Conservation (phyloP, 2,797 vertebrate genomes). For the Tinamus major region DNA sequence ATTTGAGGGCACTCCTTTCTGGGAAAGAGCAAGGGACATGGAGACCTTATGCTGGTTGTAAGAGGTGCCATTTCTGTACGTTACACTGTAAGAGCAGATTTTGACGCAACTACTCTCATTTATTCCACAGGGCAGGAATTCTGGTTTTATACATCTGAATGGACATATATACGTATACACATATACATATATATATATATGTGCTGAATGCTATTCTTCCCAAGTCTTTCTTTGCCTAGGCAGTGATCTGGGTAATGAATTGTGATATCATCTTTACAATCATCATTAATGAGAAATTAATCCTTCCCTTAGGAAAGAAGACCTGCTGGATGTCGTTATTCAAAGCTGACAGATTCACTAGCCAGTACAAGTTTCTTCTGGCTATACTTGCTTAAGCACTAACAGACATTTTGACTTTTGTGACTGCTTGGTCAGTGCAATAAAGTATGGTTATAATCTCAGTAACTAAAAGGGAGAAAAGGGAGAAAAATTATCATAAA, state of each 20-base stretch:
- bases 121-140: not conserved
- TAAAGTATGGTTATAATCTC: constrained; percentile 18
- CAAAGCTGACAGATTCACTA: not conserved
- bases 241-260: constrained; percentile 21
- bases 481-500: too few species aligned
- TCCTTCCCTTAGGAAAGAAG: constrained; percentile 46
- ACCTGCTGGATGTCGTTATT: constrained; percentile 35
- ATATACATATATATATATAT: too few species aligned
- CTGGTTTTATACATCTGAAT: not conserved
- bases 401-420: constrained; percentile 21
- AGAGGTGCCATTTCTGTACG: not conserved
- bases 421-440: not conserved
- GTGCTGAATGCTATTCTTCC: not conserved
- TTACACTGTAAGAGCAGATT: not conserved
- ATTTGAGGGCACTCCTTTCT: not conserved
- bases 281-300: constrained; percentile 49
- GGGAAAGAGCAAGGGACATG: not conserved
- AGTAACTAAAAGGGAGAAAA: constrained; percentile 13
- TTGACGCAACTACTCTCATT: not conserved
- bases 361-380: constrained; percentile 38
- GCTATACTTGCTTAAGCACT: constrained; percentile 1
- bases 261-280: constrained; percentile 44
- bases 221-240: not conserved
- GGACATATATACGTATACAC: not conserved
- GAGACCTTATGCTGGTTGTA: not conserved